Evolutionary conservation across 1,140 invertebrate genomes (phyloP), one percentile per base, ranked within the genome.

Genomic region (Hormaphis cornu): DNA sequence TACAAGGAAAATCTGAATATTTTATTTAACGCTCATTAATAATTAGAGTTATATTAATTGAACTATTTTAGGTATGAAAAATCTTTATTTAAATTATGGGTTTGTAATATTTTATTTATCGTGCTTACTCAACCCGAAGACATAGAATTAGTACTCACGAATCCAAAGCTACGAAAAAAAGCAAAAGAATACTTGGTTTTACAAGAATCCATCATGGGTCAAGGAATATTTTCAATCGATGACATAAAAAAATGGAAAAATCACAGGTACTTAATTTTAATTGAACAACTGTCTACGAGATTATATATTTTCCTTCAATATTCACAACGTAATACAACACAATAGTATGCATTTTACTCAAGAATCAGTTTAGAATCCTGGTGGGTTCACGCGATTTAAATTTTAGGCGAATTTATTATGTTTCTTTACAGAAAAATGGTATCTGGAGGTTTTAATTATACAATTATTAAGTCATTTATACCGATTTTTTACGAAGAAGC

Each of bases 371-470:
- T n/a, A n/a, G n/a, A n/a, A n/a, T n/a, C n/a, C n/a, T n/a, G n/a
- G n/a, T n/a, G n/a, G n/a, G n/a, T n/a, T n/a, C n/a, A n/a, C n/a
- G n/a, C n/a, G n/a, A n/a, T n/a, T n/a, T n/a, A n/a, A n/a, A n/a
- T n/a, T 33, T 4, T 33, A 33, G 4, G 30, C 9, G 30, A 6
- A 9, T 33, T 33, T 33, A 6, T 33, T 22, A 24, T 40, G 24
- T 50, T 50, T 66, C n/a, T n/a, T n/a, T n/a, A n/a, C 24, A 66
- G 61, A n/a, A 66, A 66, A 66, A 66, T 66, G 42, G 61, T 66
- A 35, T 7, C 28, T 0, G 44, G 26, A 16, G 61, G 61, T 3
- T 66, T 66, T 35, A 66, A 18, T 48, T 66, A 30, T 48, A 48
- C 44, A 33, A 66, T 66, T 33, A 66, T 50, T 22, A 66, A 48